Evolutionary conservation across 2,113 vertebrate genomes (phyloP).

Genomic region (Amphiprion ocellaris): DNA sequence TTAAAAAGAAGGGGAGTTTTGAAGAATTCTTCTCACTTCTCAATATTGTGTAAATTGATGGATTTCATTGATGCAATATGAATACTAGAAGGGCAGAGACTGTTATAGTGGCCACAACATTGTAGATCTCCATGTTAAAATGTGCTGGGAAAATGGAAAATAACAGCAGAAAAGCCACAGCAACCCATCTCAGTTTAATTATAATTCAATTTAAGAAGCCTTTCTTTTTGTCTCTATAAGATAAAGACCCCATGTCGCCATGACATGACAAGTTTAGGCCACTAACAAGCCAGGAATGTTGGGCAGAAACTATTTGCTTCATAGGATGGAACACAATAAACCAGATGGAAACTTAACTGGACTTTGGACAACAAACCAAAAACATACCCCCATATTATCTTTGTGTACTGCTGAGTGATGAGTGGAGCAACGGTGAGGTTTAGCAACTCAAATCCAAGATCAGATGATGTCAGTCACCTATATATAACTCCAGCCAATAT

Average conservation of each 20-base stretch:
- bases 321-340: conserved; percentile 23
- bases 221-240: not conserved
- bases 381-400: conserved; percentile 2
- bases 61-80: not conserved
- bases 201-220: not conserved
- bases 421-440: not conserved
- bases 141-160: not conserved
- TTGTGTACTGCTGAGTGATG: conserved; percentile 1
- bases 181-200: not conserved
- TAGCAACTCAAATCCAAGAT: not conserved
- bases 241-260: conserved; percentile 22
- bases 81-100: not conserved
- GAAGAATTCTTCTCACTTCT: no score
- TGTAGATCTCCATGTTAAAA: not conserved
- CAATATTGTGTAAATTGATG: not conserved
- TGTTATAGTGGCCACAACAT: not conserved
- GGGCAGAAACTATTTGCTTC: conserved; percentile 36
- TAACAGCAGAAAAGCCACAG: not conserved
- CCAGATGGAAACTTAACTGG: conserved; percentile 35
- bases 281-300: conserved; percentile 47
- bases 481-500: not conserved
- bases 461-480: not conserved
- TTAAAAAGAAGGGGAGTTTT: no score
- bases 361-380: conserved; percentile 38
- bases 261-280: conserved; percentile 26